phyloP scores from a whole-genome alignment of 1,140 invertebrate species.

The Thalassaphorura encarpata region DNA sequence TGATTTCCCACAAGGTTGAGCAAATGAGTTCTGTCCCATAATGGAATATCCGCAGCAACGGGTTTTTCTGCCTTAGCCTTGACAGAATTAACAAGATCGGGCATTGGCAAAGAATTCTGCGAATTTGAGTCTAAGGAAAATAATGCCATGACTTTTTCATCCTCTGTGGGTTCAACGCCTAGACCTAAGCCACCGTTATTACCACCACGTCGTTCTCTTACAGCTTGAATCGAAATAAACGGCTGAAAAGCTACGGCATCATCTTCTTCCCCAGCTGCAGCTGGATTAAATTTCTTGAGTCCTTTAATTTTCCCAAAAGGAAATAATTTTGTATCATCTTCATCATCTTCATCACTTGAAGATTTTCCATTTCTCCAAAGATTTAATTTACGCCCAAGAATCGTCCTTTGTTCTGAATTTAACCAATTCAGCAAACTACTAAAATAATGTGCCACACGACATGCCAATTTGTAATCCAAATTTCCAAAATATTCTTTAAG shows the following conservation, averaged over 20 bases:
- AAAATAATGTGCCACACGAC: neutral
- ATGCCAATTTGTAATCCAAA: neutral
- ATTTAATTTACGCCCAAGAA: neutral
- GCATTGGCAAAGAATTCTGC: too few relatives aligned
- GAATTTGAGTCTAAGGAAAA: neutral
- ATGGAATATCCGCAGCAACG: too few relatives aligned
- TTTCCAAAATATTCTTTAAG: conserved; percentile 16
- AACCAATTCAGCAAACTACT: neutral
- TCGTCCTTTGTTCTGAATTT: neutral
- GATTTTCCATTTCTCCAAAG: neutral
- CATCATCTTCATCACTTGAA: conserved; percentile 1
- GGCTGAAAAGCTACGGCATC: neutral
- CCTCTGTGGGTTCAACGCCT: neutral
- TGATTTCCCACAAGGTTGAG: conserved; percentile 34
- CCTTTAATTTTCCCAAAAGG: conserved; percentile 8
- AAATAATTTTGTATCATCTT: conserved; percentile 10
- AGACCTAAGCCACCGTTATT: neutral
- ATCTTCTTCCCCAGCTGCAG: neutral
- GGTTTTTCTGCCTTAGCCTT: neutral
- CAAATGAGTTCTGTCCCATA: conserved; percentile 26
- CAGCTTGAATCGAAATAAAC: neutral
- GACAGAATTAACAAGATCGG: too few relatives aligned
- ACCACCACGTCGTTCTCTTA: neutral
- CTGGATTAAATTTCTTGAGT: neutral
- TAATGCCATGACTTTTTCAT: conserved; percentile 3